Evolutionary conservation across 2,888 invertebrate genomes (phyloP), one percentile per base, ranked within the genome.

Genomic region (Trichogramma evanescens): DNA sequence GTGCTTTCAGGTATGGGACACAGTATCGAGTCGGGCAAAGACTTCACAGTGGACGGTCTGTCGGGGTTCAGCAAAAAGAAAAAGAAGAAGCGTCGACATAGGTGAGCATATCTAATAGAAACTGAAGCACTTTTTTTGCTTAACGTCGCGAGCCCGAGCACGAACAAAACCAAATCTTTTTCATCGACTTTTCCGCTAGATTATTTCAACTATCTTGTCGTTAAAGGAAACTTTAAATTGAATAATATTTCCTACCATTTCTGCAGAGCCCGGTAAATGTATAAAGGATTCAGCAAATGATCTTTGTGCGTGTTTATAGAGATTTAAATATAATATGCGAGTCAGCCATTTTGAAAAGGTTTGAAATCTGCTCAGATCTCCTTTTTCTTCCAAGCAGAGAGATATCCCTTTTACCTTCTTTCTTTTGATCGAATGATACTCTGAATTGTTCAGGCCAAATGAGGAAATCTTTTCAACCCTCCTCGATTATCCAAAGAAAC

Each of bases 61-160:
- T 86, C 86, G 67, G 89, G 88, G 61, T 90, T 88, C 81, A 89
- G 86, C 74, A 89, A 91, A 75, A 94, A 94, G 83, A 94, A 94
- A 80, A 94, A 94, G 84, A 94, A 94, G 85, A 94, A 94, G 81
- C 86, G 94, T 74, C 86, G 94, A 75, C 94, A 95, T 83, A 90
- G 91, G 91, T 91, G 84, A 84, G 80, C 81, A 78, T 77, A 73
- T 73, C 26, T 26, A 26, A 26, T 26, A 26, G 26, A 26, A 26
- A 26, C 26, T 26, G 26, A 1, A 26, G 26, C 26, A 26, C 26
- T 26, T 26, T 26, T 26, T 26, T 26, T 26, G 26, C 26, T 26
- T 26, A 26, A 26, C 26, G 3, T 26, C 26, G 26, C 26, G 26
- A 26, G 26, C 3, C 26, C 26, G 26, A 26, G 26, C 26, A 26